Evolutionary conservation across 2,888 invertebrate species (phyloP).

Genomic region (Elegia similella): DNA sequence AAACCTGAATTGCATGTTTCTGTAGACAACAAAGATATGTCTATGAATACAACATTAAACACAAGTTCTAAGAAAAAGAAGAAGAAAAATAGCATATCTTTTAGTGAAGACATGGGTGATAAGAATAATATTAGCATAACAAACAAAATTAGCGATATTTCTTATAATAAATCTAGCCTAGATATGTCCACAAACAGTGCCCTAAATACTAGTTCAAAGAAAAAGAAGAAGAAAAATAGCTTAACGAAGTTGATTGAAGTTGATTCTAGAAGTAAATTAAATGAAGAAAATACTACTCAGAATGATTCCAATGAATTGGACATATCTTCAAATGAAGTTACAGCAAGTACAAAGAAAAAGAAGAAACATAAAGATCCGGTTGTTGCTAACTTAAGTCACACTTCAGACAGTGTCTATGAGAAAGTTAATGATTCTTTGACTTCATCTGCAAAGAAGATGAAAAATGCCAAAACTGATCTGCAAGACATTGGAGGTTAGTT

Average conservation of each 20-base stretch:
- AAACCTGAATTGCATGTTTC: not conserved
- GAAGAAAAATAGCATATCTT: slow-evolving; percentile 20
- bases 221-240: slow-evolving; percentile 23
- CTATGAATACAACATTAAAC: slow-evolving; percentile 15
- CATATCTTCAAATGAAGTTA: not conserved
- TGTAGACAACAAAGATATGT: slow-evolving; percentile 14
- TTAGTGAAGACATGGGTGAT: not conserved
- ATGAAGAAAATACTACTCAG: not conserved
- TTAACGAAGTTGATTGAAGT: not conserved
- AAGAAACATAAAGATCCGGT: not conserved
- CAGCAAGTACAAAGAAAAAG: not conserved
- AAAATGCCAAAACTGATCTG: not conserved
- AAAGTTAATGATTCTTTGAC: slow-evolving; percentile 5
- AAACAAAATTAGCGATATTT: not conserved
- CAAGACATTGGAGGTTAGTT: not conserved
- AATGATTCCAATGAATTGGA: not conserved
- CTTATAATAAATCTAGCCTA: not conserved
- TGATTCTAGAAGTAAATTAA: not conserved
- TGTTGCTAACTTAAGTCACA: not conserved
- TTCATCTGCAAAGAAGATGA: slow-evolving; percentile 23
- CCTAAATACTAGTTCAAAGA: slow-evolving; percentile 7
- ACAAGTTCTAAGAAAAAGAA: slow-evolving; percentile 15
- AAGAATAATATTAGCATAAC: not conserved
- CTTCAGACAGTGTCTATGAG: not conserved
- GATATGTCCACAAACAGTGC: slow-evolving; percentile 20